Conservation (phyloP, 2,113 vertebrate species). For the Alexandromys fortis region DNA sequence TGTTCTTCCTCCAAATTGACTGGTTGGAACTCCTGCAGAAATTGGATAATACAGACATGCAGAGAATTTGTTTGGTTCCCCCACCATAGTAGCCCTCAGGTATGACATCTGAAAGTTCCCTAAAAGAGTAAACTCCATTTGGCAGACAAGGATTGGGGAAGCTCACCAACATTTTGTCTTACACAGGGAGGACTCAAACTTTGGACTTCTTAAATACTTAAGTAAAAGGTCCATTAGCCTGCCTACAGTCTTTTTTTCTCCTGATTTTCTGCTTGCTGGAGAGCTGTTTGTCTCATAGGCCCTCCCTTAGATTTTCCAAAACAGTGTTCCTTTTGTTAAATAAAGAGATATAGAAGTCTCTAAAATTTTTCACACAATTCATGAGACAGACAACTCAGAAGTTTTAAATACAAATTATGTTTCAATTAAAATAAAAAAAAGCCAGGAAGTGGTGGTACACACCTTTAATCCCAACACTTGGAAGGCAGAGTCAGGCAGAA, state of each 20-base stretch:
- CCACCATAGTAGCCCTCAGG: not conserved
- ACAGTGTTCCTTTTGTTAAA: not conserved
- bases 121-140: not conserved
- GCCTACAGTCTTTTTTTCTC: not conserved
- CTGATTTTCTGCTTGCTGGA: not conserved
- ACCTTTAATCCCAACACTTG: too few relatives aligned
- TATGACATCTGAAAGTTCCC: not conserved
- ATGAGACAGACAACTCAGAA: not conserved
- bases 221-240: not conserved
- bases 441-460: too few relatives aligned
- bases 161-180: not conserved
- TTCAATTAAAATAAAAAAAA: not conserved
- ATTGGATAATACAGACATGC: not conserved
- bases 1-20: not conserved
- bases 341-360: not conserved
- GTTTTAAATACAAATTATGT: not conserved
- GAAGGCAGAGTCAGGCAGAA: too few relatives aligned
- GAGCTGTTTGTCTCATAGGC: not conserved
- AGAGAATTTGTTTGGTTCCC: not conserved
- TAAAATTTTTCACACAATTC: not conserved
- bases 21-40: not conserved
- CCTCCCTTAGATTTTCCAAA: not conserved
- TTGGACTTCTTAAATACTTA: not conserved
- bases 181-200: not conserved
- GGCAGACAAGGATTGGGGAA: not conserved